Evolutionary conservation across 2,113 vertebrate species (phyloP).

Genomic region (Lasiurus borealis): DNA sequence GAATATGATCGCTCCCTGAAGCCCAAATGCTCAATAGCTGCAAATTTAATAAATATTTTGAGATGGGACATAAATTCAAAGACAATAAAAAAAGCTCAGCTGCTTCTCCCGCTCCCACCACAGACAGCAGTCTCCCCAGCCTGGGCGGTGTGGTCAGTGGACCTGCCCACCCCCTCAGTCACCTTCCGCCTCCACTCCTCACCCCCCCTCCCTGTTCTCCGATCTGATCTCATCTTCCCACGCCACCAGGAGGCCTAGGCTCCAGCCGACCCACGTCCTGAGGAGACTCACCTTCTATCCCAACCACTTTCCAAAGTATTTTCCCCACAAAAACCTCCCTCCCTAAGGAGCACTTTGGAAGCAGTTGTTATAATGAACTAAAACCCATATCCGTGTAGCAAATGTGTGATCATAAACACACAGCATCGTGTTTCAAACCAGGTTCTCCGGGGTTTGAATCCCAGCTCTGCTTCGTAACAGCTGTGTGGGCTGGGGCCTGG

Average conservation of each 20-base stretch:
- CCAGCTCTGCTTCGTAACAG: neutral
- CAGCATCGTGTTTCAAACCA: neutral
- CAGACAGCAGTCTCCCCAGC: neutral
- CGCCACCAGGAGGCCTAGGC: neutral
- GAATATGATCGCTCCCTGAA: constrained; percentile 42
- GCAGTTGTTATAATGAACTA: neutral
- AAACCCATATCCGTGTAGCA: neutral
- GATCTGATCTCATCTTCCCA: neutral
- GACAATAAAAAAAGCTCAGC: neutral
- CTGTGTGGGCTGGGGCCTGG: neutral
- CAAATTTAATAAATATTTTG: constrained; percentile 65
- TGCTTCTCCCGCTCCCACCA: neutral
- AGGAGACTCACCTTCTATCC: neutral
- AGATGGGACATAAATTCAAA: constrained; percentile 51
- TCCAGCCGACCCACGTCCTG: neutral
- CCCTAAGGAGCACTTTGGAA: neutral
- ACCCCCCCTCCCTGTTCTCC: neutral
- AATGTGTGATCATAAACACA: neutral
- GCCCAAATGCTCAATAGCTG: constrained; percentile 26
- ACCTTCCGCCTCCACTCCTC: neutral
- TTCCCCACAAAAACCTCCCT: neutral
- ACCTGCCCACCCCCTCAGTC: neutral
- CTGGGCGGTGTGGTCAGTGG: fast-evolving
- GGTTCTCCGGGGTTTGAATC: neutral
- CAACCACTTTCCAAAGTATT: neutral